These are phyloP conservation scores for Loriculus beryllinus DNA, from an alignment of 2,797 vertebrate genomes.

Conservation along the genomic window DNA sequence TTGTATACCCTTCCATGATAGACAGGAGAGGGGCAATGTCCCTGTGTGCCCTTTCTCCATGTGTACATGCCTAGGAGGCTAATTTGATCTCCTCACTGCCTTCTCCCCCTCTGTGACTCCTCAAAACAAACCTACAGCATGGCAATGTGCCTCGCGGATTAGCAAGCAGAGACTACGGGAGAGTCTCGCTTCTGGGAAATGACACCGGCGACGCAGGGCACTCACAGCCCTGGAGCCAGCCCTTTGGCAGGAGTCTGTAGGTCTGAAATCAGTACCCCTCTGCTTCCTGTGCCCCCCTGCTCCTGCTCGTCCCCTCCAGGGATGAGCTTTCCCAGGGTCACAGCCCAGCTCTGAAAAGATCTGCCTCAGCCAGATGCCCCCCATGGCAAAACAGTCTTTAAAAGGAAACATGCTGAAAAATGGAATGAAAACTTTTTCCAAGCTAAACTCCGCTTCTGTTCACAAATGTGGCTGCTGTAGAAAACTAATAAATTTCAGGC, in stretches of 20 bases:
- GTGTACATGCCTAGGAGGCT: not conserved
- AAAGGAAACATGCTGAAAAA: fast-evolving
- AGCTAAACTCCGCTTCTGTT: not conserved
- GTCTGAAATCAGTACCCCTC: conserved; percentile 21
- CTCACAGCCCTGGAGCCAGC: not conserved
- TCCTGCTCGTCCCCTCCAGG: not conserved
- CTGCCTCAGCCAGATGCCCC: not conserved
- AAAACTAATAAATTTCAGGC: not conserved
- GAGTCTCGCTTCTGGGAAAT: conserved; percentile 10
- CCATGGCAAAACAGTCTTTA: not conserved
- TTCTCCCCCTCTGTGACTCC: not conserved
- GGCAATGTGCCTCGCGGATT: not conserved
- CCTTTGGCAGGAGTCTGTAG: not conserved
- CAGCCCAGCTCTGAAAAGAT: not conserved
- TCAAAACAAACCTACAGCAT: not conserved
- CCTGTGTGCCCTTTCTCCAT: not conserved
- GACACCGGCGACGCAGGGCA: not conserved
- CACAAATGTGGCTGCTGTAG: not conserved
- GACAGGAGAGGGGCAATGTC: not conserved
- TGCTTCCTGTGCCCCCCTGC: not conserved
- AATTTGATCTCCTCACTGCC: not conserved
- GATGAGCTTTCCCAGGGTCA: not conserved
- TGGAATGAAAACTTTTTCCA: not conserved
- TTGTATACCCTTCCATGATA: not conserved
- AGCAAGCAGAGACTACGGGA: not conserved